phyloP scores from a whole-genome alignment of 2,113 vertebrate genomes.

The Myiopsitta monachus region DNA sequence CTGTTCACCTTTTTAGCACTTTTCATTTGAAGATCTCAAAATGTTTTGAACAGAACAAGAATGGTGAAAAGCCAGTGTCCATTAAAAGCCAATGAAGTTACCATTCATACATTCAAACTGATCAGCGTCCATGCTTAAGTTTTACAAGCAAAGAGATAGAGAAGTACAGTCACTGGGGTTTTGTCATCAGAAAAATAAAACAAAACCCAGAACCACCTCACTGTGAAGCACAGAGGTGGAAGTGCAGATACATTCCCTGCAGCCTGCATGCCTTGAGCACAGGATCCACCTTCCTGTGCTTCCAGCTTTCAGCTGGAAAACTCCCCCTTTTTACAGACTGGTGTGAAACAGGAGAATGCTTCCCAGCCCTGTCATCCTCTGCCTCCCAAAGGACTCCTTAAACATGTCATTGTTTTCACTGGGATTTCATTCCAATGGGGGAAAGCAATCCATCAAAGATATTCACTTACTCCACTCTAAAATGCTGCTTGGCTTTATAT shows the following conservation, averaged over 20 bases:
- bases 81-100: not conserved
- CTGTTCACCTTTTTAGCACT: not conserved
- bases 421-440: slow-evolving; percentile 20
- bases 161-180: not conserved
- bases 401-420: not conserved
- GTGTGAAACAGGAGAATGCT: not conserved
- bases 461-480: not conserved
- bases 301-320: not conserved
- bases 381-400: slow-evolving; percentile 1
- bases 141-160: not conserved
- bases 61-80: not conserved
- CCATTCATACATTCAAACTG: not conserved
- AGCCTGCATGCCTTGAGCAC: accelerated
- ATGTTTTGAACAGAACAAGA: not conserved
- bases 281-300: not conserved
- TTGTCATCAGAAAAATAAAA: not conserved
- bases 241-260: accelerated
- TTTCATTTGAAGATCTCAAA: not conserved
- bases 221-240: not conserved
- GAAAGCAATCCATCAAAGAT: slow-evolving; percentile 25
- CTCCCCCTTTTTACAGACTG: not conserved
- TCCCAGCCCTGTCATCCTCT: not conserved
- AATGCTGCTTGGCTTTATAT: slow-evolving; percentile 35
- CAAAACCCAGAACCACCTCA: not conserved
- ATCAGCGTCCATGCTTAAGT: not conserved